Conservation (phyloP, 1,140 invertebrate genomes). For the Drosophila equinoxialis region DNA sequence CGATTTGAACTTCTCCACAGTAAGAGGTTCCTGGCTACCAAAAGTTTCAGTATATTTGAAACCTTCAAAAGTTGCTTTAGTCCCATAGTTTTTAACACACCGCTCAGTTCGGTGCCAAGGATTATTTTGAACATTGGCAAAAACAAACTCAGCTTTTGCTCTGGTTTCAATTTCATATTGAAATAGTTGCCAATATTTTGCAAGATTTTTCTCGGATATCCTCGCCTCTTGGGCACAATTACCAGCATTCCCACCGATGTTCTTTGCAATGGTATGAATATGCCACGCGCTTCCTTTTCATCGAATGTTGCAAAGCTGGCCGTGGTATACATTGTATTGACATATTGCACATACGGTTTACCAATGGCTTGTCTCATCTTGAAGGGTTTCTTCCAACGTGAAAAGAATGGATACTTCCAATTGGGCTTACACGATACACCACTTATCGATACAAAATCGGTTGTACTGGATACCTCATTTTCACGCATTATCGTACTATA, state of each 20-base stretch:
- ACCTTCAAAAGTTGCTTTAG: not conserved
- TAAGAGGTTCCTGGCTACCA: not conserved
- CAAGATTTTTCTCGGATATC: not conserved
- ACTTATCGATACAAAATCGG: not conserved
- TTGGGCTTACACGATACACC: not conserved
- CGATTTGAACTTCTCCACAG: not conserved
- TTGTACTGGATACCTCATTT: not conserved
- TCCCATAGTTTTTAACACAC: not conserved
- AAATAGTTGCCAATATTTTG: not conserved
- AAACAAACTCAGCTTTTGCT: not conserved
- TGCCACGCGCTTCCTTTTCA: not conserved
- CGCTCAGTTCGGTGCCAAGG: not conserved
- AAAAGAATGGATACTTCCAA: not conserved
- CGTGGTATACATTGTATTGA: not conserved
- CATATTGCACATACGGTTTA: not conserved
- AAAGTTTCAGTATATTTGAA: not conserved
- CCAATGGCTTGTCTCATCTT: not conserved
- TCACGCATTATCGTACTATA: not conserved
- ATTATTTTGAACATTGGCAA: conserved; percentile 2
- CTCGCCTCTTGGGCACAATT: not conserved
- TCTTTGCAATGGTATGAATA: not conserved
- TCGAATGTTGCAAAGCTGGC: not conserved
- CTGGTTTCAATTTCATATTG: not conserved
- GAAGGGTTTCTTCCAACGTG: conserved; percentile 5
- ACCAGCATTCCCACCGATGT: conserved; percentile 2